These are phyloP conservation scores for Neotragus moschatus DNA, from an alignment of 2,113 vertebrate genomes.

Conservation along the genomic window DNA sequence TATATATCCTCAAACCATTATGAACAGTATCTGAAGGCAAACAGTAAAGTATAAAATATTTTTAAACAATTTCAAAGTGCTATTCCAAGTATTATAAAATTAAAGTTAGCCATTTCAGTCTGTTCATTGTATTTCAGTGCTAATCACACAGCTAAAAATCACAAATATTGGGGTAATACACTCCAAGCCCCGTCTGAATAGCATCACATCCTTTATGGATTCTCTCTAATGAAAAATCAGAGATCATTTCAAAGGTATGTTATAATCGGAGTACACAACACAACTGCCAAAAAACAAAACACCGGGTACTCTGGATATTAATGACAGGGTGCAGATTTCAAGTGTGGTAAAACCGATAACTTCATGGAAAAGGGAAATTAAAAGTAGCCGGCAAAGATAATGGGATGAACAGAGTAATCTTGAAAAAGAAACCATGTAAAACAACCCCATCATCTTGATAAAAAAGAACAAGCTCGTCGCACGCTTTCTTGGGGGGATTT, in stretches of 20 bases:
- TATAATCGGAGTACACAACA: not conserved
- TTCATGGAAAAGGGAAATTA: constrained; percentile 72
- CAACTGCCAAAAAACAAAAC: constrained; percentile 52
- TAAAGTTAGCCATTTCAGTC: not conserved
- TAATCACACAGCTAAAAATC: constrained; percentile 13
- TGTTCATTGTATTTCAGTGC: not conserved
- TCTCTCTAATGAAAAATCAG: constrained; percentile 53
- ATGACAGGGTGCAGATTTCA: constrained; percentile 54
- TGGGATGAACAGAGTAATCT: constrained; percentile 36
- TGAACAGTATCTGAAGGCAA: not conserved
- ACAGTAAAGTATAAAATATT: not conserved
- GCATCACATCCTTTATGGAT: not conserved
- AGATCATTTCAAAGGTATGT: constrained; percentile 1
- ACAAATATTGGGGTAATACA: not conserved
- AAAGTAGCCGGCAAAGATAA: constrained; percentile 75
- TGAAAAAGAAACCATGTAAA: constrained; percentile 64
- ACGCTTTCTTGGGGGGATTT: constrained; percentile 21
- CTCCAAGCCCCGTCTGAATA: not conserved
- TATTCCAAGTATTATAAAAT: not conserved
- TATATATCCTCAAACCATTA: not conserved
- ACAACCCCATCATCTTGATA: constrained; percentile 63
- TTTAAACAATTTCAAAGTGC: constrained; percentile 11
- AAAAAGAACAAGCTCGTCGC: constrained; percentile 49
- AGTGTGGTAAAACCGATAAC: constrained; percentile 60
- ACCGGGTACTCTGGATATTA: constrained; percentile 42